Evolutionary conservation across 2,888 invertebrate genomes (phyloP), one percentile per base, ranked within the genome.

Genomic region (Nebria brevicollis): DNA sequence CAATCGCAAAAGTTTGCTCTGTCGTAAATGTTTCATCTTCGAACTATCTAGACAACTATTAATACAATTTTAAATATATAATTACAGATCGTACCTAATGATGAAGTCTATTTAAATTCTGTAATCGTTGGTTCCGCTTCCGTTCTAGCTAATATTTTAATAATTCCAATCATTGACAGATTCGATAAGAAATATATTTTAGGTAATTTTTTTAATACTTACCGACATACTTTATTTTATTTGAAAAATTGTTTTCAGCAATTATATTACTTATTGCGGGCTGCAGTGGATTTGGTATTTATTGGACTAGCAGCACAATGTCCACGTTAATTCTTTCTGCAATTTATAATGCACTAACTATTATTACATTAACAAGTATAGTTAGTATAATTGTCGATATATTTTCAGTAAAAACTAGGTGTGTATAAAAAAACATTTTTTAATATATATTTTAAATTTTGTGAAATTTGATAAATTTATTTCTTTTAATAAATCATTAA

Each of bases 361-460:
- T 68, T 7, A 10, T 42, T 20, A 66, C 42, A 8, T 66, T 43
- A n/a, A 41, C 68, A 7, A 77, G 42, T 41, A 25, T 77, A 25
- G 68, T 77, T n/a, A 66, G 68, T 41, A 2, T 77, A 41, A 68
- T 93, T 82, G 93, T 94, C 0, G 92, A 93, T 80, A 86, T 93
- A 70, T 94, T 94, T 83, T 94, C 94, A 0, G 94, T 94, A 0
- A 91, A 91, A 0, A 87, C 94, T n/a, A 91, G 94, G 94, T 93
- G 85, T 80, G 81, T 77, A 81, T 54, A 54, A 80, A 70, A 11
- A 7, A 54, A 54, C 13, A 54, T 54, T 34, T 34, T 34, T 34
- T 34, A 34, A 34, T 5, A 34, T 34, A 34, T 4, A 34, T 34
- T 34, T 34, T 4, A 34, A 34, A 34, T 34, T 34, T 34, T 34